Percentiles rank a stretch among this genome's conserved stretches.
These are phyloP conservation scores for Mechanitis messenoides DNA, from an alignment of 2,888 invertebrate species.

Conservation along the genomic window DNA sequence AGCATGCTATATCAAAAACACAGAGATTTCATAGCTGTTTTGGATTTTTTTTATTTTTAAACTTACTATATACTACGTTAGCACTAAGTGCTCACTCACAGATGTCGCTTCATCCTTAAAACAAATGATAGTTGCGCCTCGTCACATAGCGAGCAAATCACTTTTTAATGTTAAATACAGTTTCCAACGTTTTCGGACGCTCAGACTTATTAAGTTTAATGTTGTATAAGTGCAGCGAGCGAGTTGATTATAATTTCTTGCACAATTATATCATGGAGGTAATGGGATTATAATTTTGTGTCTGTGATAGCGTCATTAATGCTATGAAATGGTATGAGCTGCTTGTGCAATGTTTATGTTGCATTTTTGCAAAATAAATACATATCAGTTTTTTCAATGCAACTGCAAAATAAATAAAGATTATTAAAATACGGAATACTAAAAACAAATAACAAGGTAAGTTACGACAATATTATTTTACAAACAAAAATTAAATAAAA, in stretches of 20 bases:
- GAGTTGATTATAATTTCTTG: constrained; percentile 9
- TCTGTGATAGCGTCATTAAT: constrained; percentile 8
- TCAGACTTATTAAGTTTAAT: constrained; percentile 21
- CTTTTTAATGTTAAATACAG: constrained; percentile 43
- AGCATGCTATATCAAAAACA: no score
- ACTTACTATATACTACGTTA: constrained; percentile 22
- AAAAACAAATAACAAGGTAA: no score
- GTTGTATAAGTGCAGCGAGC: constrained; percentile 19
- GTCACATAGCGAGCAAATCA: constrained; percentile 41
- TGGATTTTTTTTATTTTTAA: background rate
- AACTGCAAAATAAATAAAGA: no score
- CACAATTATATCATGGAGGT: constrained; percentile 3
- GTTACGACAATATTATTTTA: no score
- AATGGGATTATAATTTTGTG: constrained; percentile 6
- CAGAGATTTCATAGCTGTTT: no score
- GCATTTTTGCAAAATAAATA: background rate
- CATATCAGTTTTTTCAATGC: no score
- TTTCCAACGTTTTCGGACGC: constrained; percentile 22
- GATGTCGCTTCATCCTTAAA: constrained; percentile 42
- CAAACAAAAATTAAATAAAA: no score
- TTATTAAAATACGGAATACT: no score
- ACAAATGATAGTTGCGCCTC: constrained; percentile 39
- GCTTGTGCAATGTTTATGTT: background rate
- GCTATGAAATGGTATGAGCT: constrained; percentile 2
- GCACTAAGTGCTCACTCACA: constrained; percentile 33